Evolutionary conservation across 1,140 invertebrate species (phyloP), one percentile per base, ranked within the genome.

Genomic region (Pararge aegeria): DNA sequence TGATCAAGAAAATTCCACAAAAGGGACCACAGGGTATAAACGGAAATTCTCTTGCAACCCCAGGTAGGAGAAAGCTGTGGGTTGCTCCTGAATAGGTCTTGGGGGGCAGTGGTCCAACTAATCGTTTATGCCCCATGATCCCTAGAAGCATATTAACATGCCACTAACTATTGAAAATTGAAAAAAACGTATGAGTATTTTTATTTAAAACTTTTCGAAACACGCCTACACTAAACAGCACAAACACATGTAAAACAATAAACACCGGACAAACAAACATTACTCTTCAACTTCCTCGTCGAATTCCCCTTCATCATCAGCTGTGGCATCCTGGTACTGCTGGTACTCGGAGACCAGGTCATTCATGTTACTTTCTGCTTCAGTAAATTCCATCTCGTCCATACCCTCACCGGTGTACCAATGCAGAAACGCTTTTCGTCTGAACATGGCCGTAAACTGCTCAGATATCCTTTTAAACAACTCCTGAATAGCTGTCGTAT

Each of bases 261-360:
- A 7, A 46, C 42, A 20, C 20, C 20, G 42, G 42, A 46, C 42
- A 46, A 20, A 46, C 38, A 40, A 34, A 12, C 30, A 34, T 12
- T 34, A 34, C 42, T 70, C 72, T 49, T 80, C 76, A 7, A 78
- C 72, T 37, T 76, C 74, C 5, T 73, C 78, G 15, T 93, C 93
- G 66, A 92, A 92, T 75, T 93, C 93, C 44, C 90, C 92, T 64
- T 94, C 92, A 50, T 94, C 93, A 49, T 34, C 30, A 34, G 91
- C 89, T 12, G 92, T 92, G 7, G 93, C 93, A 67, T 94, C 96
- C 78, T 97, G 96, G 90, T 97, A 97, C 86, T 97, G 96, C 83
- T 97, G 96, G 78, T 97, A 97, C 78, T 96, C 95, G 1, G 96
- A 96, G 56, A 96, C 93, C 42, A 96, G 82, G 83, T 96, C 95